Evolutionary conservation across 2,113 vertebrate species (phyloP).

Genomic region (Bombycilla garrulus): DNA sequence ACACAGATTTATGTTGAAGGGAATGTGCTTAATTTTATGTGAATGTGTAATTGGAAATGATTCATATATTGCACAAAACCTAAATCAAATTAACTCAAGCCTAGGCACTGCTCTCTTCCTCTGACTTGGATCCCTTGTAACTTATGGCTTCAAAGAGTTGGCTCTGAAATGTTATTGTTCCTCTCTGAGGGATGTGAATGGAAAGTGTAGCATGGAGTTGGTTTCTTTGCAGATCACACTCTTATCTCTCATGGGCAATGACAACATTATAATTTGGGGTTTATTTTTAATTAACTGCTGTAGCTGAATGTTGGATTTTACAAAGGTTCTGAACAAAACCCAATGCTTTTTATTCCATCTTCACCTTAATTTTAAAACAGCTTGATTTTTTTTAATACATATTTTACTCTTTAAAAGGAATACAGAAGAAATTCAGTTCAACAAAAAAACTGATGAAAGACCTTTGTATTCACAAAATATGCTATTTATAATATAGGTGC

Average conservation of each 20-base stretch:
- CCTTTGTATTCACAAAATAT: not conserved
- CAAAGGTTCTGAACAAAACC: not conserved
- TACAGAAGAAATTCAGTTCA: not conserved
- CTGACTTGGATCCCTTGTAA: not conserved
- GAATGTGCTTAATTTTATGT: not conserved
- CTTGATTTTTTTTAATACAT: not conserved
- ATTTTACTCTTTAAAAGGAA: not conserved
- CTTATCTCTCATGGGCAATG: not conserved
- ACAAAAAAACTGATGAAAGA: not conserved
- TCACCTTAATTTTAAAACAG: not conserved
- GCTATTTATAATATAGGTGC: not conserved
- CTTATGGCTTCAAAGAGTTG: not conserved
- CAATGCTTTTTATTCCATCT: not conserved
- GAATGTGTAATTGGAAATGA: not conserved
- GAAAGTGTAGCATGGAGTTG: not conserved
- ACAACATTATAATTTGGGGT: not conserved
- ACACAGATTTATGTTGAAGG: not conserved
- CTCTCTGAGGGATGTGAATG: not conserved
- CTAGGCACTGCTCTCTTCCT: not conserved
- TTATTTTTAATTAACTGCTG: constrained; percentile 12
- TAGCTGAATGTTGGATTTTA: not conserved
- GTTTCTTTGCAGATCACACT: not conserved
- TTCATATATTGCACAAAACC: not conserved
- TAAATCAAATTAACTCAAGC: not conserved
- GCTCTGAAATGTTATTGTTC: not conserved